Conservation (phyloP, 1,140 invertebrate species). For the Saccostrea echinata region DNA sequence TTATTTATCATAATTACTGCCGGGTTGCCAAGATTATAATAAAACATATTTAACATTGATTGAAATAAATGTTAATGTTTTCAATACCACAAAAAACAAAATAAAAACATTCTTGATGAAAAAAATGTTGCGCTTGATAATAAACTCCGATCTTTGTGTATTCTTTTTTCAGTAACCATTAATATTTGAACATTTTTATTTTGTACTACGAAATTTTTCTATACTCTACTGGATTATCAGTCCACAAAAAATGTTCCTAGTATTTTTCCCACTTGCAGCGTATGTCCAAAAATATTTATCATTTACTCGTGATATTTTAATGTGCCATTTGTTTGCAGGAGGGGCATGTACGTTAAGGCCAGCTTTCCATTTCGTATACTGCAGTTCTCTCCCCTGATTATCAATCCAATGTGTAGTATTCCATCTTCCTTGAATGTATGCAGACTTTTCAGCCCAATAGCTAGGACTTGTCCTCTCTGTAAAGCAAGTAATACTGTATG, state of each 20-base stretch:
- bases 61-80: too few species aligned
- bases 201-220: too few species aligned
- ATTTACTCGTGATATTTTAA: not conserved
- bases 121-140: too few species aligned
- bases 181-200: too few species aligned
- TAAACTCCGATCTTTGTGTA: too few species aligned
- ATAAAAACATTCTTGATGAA: too few species aligned
- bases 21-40: too few species aligned
- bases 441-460: not conserved
- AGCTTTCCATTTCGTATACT: not conserved
- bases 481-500: not conserved
- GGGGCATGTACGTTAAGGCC: too few species aligned
- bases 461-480: not conserved
- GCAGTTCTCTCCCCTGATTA: not conserved
- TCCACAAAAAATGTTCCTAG: not conserved
- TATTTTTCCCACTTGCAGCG: not conserved
- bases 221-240: not conserved
- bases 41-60: too few species aligned
- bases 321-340: not conserved
- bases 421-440: not conserved
- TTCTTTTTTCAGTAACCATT: too few species aligned
- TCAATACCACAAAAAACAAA: too few species aligned
- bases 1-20: too few species aligned
- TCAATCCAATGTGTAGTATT: not conserved
- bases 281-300: not conserved